Evolutionary conservation across 2,888 invertebrate genomes (phyloP), one percentile per base, ranked within the genome.

Genomic region (Lutraria lutraria): DNA sequence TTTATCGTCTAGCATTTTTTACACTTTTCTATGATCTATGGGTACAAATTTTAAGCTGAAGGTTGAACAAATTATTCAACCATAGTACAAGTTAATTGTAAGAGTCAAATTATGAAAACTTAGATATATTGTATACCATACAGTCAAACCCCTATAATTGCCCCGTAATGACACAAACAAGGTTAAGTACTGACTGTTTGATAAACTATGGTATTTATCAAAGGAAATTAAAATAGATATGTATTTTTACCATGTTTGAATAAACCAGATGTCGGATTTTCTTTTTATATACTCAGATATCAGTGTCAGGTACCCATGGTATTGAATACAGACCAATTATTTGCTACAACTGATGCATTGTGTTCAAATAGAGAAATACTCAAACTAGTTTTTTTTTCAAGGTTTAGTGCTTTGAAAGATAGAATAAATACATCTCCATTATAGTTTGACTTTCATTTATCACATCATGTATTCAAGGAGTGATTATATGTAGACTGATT

Each of bases 231-330:
- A 68, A 68, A n/a, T 68, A 68, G 63, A n/a, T 68, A 25, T 68
- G 25, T 68, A 68, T 68, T 68, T 68, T 68, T 68, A 25, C 63
- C 13, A 31, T 76, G 34, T 76, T 25, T 76, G 76, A 76, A 76
- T 76, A 76, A 31, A 76, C 34, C 19, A 34, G 76, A 76, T 76
- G 34, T 76, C 76, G 31, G 13, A 34, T 76, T 76, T 19, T 16
- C 76, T 76, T 76, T n/a, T 76, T 76, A 76, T 76, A 76, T 76
- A 25, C 34, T 76, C 76, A n/a, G 31, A 31, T 34, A 76, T 31
- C 34, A 34, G 76, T 76, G 76, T 0, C 76, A 19, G 76, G 76
- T 34, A 76, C 76, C 13, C 8, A 4, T 25, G 63, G 25, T n/a
- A 4, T 68, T 68, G 12, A 68, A 68, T 68, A 68, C 63, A 68